Evolutionary conservation across 2,113 vertebrate genomes (phyloP), one percentile per base, ranked within the genome.

Genomic region (Salvelinus namaycush): DNA sequence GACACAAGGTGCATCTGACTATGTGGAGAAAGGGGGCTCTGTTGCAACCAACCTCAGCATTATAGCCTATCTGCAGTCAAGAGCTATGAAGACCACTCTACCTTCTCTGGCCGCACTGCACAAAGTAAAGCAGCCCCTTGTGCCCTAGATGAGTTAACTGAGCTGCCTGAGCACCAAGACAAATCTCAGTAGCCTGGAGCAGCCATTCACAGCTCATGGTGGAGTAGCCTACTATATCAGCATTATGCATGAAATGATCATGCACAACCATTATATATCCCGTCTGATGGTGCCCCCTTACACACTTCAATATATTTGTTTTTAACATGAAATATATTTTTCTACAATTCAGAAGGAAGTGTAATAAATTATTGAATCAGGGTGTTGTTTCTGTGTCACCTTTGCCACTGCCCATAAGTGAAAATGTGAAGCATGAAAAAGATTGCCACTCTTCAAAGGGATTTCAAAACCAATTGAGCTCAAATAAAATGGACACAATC

Each of bases 141-240:
- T 69, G 83, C 79, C 81, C 87, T 82, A 84, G 79, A 84, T 86
- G 85, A 82, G 79, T 78, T 76, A 86, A 90, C 91, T 87, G 83
- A 88, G 86, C 84, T 7, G 31, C 31, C 86, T 74, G 80, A 81
- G 27, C 79, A 54, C 77, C 83, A 68, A 75, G 66, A 62, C 22
- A 81, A 91, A 85, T 87, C 87, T 86, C 87, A 81, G 68, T 67
- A 80, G 88, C 78, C 89, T 80, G 72, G 60, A 79, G 18, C 79
- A 73, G 81, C 72, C 84, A 79, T 87, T 85, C 66, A 59, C 31
- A n/a, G 79, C 59, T 54, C 49, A 13, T 49, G 48, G 48, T 13
- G 26, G 26, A 26, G 48, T 9, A 77, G 77, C 0, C 34, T 84
- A 88, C 57, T 72, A 79, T 72, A 88, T 84, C 81, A 81, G 83